Percentiles rank a stretch among this genome's conserved stretches.
Conservation (phyloP, 2,797 vertebrate species). For the Synaphobranchus kaupii region DNA sequence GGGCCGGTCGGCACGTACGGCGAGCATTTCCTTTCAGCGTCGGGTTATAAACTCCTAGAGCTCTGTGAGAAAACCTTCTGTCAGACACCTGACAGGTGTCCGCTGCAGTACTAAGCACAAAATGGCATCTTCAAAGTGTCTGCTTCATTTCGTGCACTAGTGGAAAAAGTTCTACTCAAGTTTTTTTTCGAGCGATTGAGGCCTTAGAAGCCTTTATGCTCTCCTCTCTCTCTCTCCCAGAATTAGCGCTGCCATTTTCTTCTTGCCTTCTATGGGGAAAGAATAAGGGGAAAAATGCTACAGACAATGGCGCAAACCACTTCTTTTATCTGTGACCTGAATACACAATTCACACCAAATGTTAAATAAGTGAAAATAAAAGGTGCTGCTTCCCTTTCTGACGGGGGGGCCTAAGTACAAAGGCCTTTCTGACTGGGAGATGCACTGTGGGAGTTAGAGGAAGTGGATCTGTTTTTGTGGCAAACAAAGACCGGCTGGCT, state of each 20-base stretch:
- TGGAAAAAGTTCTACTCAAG: conserved; percentile 15
- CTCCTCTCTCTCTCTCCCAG: conserved; percentile 43
- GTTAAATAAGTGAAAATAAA: conserved; percentile 45
- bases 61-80: neutral
- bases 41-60: neutral
- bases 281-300: neutral
- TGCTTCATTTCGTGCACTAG: conserved; percentile 38
- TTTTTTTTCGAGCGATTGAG: neutral
- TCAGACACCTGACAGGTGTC: neutral
- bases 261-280: conserved; percentile 44
- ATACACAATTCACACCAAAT: conserved; percentile 45
- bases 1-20: neutral
- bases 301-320: conserved; percentile 44
- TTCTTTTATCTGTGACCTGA: conserved; percentile 54
- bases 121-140: neutral
- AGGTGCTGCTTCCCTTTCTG: conserved; percentile 26
- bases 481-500: conserved; percentile 7
- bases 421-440: conserved; percentile 17
- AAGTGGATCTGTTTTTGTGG: conserved; percentile 29
- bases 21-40: neutral
- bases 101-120: neutral
- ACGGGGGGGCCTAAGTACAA: neutral
- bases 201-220: neutral
- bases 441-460: conserved; percentile 11
- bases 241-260: conserved; percentile 52